Base-by-base conservation (phyloP, 2,797 vertebrate species). In the Antennarius maculatus region DNA sequence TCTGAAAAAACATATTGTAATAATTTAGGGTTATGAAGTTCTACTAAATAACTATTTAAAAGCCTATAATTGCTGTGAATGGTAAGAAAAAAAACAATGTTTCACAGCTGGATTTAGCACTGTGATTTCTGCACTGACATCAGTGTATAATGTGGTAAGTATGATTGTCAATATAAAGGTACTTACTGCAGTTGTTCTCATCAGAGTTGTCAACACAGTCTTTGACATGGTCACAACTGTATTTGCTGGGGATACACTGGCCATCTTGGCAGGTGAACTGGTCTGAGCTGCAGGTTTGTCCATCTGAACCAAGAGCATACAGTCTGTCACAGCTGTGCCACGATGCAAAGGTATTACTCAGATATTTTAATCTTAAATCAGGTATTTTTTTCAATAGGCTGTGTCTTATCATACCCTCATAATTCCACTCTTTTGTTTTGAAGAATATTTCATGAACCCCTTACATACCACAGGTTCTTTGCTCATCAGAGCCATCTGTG, bases 181-280 rank as follows among this genome's bases (percentile, higher is more conserved):
- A 68, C 92, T 91, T 87, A 94, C 93, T 76, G 88, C 93, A 94
- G 78, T 77, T 88, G 50, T 76, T 90, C 62, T 94, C 92, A 57
- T 94, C 93, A 2, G 90, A 88, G 62, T 84, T 90, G 83, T 94
- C 92, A 63, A 90, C 55, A 2, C 93, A 94, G 85, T 93, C 93
- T 58, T 72, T 85, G 10, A 92, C 72, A 11, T 67, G 88, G 76
- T 94, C 93, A 84, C 93, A 94, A 62, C 50, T 83, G 90, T 92
- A 93, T 18, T 66, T 76, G 23, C 12, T 9, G 4, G 92, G 90
- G 69, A 94, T 77, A 18, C 93, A 94, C 81, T 92, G 93, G 46
- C 92, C 92, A 27, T 93, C 92, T 18, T 34, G 69, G 71, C 93
- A 94, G 48, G 90, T 84, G 72, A 91, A 93, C 87, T 94, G 92